Evolutionary conservation across 92 coral and sea anemone species (phyloP).

Genomic region (Palythoa caribaeorum): DNA sequence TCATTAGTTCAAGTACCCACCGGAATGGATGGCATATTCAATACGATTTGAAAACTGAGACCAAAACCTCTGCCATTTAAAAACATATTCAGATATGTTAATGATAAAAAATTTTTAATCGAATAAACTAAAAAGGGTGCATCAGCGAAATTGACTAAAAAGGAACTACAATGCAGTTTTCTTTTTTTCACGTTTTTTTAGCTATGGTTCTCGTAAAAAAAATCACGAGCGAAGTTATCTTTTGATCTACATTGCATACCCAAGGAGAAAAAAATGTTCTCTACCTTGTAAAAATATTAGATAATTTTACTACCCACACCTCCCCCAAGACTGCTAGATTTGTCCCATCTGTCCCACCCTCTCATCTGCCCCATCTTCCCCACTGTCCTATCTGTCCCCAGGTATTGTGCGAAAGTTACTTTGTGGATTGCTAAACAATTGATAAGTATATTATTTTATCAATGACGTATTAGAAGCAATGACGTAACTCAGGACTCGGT

Average conservation of each 20-base stretch:
- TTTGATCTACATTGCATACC: background rate
- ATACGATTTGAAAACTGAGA: background rate
- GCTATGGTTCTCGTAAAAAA: background rate
- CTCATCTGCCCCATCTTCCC: too few species aligned
- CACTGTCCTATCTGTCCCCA: too few species aligned
- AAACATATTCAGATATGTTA: background rate
- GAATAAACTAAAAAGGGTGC: background rate
- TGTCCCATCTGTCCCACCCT: too few species aligned
- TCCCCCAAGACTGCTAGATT: too few species aligned
- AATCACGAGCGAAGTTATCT: background rate
- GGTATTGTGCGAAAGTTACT: too few species aligned
- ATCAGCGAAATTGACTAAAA: background rate
- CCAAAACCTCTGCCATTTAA: background rate
- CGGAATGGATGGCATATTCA: background rate
- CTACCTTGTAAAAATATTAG: too few species aligned
- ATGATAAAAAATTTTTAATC: background rate
- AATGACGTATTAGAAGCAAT: too few species aligned
- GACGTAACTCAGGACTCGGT: too few species aligned
- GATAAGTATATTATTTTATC: too few species aligned
- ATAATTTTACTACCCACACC: too few species aligned
- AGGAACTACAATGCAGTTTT: background rate
- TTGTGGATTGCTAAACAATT: too few species aligned
- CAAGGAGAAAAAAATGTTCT: too few species aligned
- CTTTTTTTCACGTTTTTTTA: background rate
- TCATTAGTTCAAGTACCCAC: background rate